Percentiles rank a stretch among this genome's conserved stretches.
Conservation (phyloP, 53 echinoderm and acorn worm genomes). For the Antedon mediterranea region DNA sequence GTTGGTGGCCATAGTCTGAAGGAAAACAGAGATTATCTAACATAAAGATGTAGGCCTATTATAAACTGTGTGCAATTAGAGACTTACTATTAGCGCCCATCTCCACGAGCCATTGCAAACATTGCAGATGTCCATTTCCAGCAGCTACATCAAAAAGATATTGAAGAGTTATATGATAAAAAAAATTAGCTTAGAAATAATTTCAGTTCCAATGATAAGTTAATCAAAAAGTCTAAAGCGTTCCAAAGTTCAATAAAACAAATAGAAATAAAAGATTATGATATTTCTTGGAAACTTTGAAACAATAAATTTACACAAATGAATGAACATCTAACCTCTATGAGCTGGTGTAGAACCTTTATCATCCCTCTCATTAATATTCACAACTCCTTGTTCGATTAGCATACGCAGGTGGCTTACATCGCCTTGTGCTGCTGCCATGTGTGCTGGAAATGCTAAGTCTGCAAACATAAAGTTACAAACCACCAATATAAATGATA, state of each 20-base stretch:
- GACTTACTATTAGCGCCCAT: slow-evolving; percentile 98
- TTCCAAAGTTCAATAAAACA: too few relatives aligned
- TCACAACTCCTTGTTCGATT: slow-evolving; percentile 94
- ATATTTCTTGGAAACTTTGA: too few relatives aligned
- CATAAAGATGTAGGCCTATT: too few relatives aligned
- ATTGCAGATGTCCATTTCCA: slow-evolving; percentile 84
- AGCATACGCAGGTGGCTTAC: slow-evolving; percentile 77
- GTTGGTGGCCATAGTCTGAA: too few relatives aligned
- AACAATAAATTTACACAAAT: background rate
- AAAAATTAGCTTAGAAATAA: slow-evolving; percentile 17
- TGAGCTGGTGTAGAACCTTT: slow-evolving; percentile 94
- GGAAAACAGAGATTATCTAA: too few relatives aligned
- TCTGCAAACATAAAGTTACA: slow-evolving; percentile 30
- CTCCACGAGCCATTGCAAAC: slow-evolving; percentile 89
- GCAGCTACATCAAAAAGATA: slow-evolving; percentile 50
- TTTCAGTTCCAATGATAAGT: slow-evolving; percentile 85
- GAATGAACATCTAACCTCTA: slow-evolving; percentile 51
- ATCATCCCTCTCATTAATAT: slow-evolving; percentile 94
- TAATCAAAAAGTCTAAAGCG: slow-evolving; percentile 67
- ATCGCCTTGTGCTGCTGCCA: slow-evolving; percentile 72
- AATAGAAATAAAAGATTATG: too few relatives aligned
- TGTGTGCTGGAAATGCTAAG: slow-evolving; percentile 90
- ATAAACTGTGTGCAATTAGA: background rate
- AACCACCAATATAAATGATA: too few relatives aligned
- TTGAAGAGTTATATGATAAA: too few relatives aligned